Evolutionary conservation across 2,797 vertebrate genomes (phyloP).

Genomic region (Serranus cabrilla): DNA sequence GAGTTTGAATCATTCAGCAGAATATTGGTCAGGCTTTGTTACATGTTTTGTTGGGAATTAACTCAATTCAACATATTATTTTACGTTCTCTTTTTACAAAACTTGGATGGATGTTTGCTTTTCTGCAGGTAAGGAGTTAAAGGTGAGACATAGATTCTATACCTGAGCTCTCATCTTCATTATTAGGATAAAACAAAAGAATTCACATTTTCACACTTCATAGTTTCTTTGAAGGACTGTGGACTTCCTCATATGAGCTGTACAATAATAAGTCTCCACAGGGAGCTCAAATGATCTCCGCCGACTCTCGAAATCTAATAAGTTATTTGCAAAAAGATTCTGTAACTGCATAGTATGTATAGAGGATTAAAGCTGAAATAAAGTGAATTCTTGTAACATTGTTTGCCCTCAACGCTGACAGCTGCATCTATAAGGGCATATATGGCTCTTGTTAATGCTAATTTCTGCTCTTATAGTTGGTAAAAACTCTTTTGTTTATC

Average conservation of each 20-base stretch:
- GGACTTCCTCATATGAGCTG: neutral
- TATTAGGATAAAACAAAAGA: neutral
- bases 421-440: neutral
- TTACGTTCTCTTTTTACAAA: neutral
- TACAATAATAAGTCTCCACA: conserved; percentile 21
- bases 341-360: neutral
- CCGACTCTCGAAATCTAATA: neutral
- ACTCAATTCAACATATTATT: neutral
- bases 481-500: neutral
- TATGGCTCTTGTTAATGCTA: neutral
- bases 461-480: neutral
- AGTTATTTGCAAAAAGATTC: neutral
- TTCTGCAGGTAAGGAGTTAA: neutral
- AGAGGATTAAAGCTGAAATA: conserved; percentile 15
- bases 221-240: neutral
- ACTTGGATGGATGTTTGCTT: neutral
- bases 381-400: conserved; percentile 21
- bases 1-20: conserved; percentile 1
- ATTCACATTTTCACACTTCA: neutral
- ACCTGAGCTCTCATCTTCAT: neutral
- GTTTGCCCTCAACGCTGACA: conserved; percentile 5
- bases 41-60: neutral
- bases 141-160: conserved; percentile 11
- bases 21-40: neutral
- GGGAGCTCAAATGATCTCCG: neutral